A percentile compares a stretch with the other conserved stretches of the same genome.
These are phyloP conservation scores for Calyptomena viridis DNA, from an alignment of 2,113 vertebrate species.

Conservation along the genomic window DNA sequence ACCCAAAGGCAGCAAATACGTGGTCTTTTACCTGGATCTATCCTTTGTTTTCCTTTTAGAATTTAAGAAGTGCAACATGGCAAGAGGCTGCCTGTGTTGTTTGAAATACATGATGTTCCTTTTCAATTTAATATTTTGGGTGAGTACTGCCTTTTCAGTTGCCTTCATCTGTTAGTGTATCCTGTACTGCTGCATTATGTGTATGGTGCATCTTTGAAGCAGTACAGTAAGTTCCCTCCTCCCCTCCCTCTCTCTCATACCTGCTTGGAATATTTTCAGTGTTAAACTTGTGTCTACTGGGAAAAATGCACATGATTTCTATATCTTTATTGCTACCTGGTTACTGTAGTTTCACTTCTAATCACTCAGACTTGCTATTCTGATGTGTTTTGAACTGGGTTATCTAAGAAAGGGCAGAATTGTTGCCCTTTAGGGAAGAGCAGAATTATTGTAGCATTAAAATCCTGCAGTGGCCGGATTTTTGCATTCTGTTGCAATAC, in stretches of 20 bases:
- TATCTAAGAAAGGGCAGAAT: neutral
- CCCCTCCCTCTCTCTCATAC: neutral
- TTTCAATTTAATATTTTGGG: slow-evolving; percentile 99
- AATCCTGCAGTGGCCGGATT: slow-evolving; percentile 25
- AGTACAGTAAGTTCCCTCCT: slow-evolving; percentile 28
- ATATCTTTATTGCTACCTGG: neutral
- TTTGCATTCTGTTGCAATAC: slow-evolving; percentile 9
- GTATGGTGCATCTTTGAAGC: slow-evolving; percentile 28
- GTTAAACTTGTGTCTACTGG: neutral
- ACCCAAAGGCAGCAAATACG: slow-evolving; percentile 96
- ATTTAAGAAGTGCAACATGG: slow-evolving; percentile 99
- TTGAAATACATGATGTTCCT: slow-evolving; percentile 99
- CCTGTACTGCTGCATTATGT: slow-evolving; percentile 32
- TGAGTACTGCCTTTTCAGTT: slow-evolving; percentile 79
- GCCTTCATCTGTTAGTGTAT: neutral
- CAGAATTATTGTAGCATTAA: slow-evolving; percentile 26
- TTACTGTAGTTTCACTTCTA: neutral
- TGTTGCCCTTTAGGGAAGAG: neutral
- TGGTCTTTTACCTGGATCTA: slow-evolving; percentile 99
- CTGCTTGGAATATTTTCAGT: slow-evolving; percentile 36
- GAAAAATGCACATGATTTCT: neutral
- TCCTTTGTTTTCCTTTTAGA: slow-evolving; percentile 99
- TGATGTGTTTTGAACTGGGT: neutral
- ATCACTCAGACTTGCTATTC: neutral
- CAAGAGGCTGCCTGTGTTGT: slow-evolving; percentile 96